Evolutionary conservation across 2,113 vertebrate species (phyloP).

Genomic region (Sinocyclocheilus grahami): DNA sequence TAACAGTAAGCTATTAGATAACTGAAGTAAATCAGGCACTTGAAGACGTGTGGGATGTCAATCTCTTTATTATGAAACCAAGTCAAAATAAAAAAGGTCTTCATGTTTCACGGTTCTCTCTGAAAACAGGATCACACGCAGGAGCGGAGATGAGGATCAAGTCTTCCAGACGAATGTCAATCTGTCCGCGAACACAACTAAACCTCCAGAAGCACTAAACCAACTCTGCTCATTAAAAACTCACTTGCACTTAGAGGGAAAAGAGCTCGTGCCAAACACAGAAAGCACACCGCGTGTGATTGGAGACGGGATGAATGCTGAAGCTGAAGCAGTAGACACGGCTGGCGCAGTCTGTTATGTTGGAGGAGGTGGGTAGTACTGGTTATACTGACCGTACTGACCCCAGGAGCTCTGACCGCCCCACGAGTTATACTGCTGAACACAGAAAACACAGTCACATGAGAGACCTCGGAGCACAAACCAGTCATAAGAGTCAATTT

Average conservation of each 20-base stretch:
- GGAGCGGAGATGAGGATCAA: slow-evolving; percentile 52
- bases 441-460: neutral
- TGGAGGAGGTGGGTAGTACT: slow-evolving; percentile 94
- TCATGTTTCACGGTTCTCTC: slow-evolving; percentile 58
- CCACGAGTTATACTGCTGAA: slow-evolving; percentile 86
- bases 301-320: slow-evolving; percentile 43
- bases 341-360: slow-evolving; percentile 78
- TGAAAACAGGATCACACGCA: slow-evolving; percentile 64
- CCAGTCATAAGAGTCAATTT: too few relatives aligned
- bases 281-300: slow-evolving; percentile 50
- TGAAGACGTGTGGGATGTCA: slow-evolving; percentile 59
- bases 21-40: neutral
- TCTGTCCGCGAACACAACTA: slow-evolving; percentile 56
- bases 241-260: slow-evolving; percentile 49
- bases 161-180: slow-evolving; percentile 59
- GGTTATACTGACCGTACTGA: slow-evolving; percentile 84
- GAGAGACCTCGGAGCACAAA: too few relatives aligned
- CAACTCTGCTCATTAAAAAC: slow-evolving; percentile 59
- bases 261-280: slow-evolving; percentile 63
- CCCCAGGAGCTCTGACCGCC: slow-evolving; percentile 89
- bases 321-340: slow-evolving; percentile 55
- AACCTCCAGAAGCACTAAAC: slow-evolving; percentile 58
- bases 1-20: too few relatives aligned
- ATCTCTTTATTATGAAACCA: slow-evolving; percentile 83
- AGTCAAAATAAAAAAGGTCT: slow-evolving; percentile 65